These are phyloP conservation scores for Balanococcus diminutus DNA, from an alignment of 2,888 invertebrate species.

Conservation along the genomic window DNA sequence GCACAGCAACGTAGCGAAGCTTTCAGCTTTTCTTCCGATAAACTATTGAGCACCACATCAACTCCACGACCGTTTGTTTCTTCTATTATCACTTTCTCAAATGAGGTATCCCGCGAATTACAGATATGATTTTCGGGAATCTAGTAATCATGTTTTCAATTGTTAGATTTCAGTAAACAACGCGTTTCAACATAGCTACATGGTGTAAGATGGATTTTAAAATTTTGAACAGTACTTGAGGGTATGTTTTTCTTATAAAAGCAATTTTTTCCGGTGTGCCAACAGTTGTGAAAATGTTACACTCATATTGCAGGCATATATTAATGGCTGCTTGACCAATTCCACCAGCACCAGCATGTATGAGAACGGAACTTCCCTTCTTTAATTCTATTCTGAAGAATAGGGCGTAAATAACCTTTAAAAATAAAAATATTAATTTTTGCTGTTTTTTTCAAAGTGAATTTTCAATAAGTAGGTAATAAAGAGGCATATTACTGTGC, in stretches of 20 bases:
- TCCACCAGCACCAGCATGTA: slow-evolving; percentile 72
- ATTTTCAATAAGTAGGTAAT: background rate
- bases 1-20: slow-evolving; percentile 71
- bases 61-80: slow-evolving; percentile 87
- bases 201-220: no score
- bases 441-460: background rate
- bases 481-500: no score
- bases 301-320: slow-evolving; percentile 69
- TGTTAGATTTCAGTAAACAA: no score
- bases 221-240: slow-evolving; percentile 62
- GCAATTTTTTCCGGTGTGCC: slow-evolving; percentile 71
- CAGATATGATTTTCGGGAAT: slow-evolving; percentile 74
- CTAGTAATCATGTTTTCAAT: no score
- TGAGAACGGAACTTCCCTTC: slow-evolving; percentile 63
- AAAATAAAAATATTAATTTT: background rate
- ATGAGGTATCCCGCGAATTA: slow-evolving; percentile 83
- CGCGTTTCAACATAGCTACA: no score
- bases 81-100: slow-evolving; percentile 81
- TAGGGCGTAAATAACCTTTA: slow-evolving; percentile 67
- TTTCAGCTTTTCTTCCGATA: slow-evolving; percentile 88
- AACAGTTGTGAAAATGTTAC: slow-evolving; percentile 75
- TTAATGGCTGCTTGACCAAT: slow-evolving; percentile 81
- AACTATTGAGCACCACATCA: slow-evolving; percentile 86
- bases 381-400: slow-evolving; percentile 66
- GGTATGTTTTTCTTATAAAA: slow-evolving; percentile 68